phyloP scores from a whole-genome alignment of 2,888 invertebrate species.

The Dusona sp. region DNA sequence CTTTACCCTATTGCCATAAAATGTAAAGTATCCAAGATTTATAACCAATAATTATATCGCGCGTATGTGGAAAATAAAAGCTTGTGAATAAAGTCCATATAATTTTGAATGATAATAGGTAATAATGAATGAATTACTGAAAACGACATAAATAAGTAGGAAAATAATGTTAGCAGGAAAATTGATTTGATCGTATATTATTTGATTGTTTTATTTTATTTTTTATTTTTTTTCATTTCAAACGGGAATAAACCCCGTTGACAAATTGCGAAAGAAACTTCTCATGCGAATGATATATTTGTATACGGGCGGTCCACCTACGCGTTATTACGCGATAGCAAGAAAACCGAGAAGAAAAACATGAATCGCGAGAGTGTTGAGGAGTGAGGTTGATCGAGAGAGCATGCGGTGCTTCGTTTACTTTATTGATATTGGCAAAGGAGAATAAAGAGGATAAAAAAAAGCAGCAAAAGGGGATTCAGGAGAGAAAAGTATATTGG shows the following conservation, averaged over 20 bases:
- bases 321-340: slow-evolving; percentile 53
- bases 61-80: neutral
- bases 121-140: neutral
- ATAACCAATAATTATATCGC: neutral
- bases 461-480: neutral
- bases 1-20: neutral
- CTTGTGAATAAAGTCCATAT: neutral
- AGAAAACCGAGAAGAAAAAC: slow-evolving; percentile 18
- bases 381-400: slow-evolving; percentile 38
- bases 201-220: too few relatives aligned
- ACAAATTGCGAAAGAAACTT: slow-evolving; percentile 4
- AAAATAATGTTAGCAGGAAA: neutral
- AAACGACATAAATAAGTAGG: neutral
- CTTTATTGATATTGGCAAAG: slow-evolving; percentile 65
- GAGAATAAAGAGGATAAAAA: neutral
- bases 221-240: neutral
- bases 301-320: slow-evolving; percentile 42
- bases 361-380: slow-evolving; percentile 36
- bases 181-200: neutral
- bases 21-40: neutral
- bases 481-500: slow-evolving; percentile 21
- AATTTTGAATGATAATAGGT: neutral
- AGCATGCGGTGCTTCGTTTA: slow-evolving; percentile 64
- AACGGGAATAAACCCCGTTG: neutral
- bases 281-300: slow-evolving; percentile 22